Evolutionary conservation across 2,113 vertebrate genomes (phyloP).

Genomic region (Opisthocomus hoazin): DNA sequence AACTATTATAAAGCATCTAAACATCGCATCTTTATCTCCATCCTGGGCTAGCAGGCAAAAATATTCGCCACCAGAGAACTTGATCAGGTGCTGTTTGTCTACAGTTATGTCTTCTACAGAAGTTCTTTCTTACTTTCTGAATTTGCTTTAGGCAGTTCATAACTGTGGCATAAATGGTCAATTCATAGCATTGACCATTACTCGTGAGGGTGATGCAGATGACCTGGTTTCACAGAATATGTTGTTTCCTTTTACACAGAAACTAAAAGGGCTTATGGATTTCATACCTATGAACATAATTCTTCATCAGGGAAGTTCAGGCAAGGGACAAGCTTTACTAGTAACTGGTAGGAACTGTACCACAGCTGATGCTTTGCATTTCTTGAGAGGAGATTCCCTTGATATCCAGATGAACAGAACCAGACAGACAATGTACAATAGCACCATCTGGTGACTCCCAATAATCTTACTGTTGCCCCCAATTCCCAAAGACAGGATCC

Average conservation of each 20-base stretch:
- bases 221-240: background rate
- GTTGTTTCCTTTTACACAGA: background rate
- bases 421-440: slow-evolving; percentile 47
- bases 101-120: background rate
- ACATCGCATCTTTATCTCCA: slow-evolving; percentile 26
- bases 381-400: background rate
- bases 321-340: background rate
- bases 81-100: background rate
- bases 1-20: slow-evolving; percentile 34
- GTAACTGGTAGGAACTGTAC: background rate
- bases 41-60: slow-evolving; percentile 11
- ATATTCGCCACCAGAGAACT: background rate
- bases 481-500: background rate
- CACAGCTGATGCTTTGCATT: background rate
- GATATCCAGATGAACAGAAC: background rate
- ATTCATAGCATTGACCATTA: background rate
- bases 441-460: slow-evolving; percentile 65
- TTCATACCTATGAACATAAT: background rate
- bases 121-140: background rate
- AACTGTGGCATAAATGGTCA: background rate
- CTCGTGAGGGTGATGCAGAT: background rate
- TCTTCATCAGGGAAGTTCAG: background rate
- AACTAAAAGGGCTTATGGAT: background rate
- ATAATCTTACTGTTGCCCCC: slow-evolving; percentile 24
- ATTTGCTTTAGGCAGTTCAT: background rate